These are phyloP conservation scores for Botia almorhae DNA, from an alignment of 2,797 vertebrate genomes.

Conservation along the genomic window DNA sequence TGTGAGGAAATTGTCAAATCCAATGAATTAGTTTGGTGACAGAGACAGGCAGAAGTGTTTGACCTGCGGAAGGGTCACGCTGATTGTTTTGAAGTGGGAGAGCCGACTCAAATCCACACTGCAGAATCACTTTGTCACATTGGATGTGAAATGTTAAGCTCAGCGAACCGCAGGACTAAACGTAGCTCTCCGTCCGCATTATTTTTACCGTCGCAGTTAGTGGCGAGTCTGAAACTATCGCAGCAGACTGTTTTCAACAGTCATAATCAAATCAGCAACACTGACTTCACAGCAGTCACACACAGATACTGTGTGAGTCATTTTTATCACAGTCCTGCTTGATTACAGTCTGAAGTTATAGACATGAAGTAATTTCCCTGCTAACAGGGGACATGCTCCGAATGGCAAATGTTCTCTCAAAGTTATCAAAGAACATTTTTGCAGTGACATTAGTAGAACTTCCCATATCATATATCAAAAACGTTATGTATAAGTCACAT, in stretches of 20 bases:
- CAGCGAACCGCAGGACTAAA: constrained; percentile 67
- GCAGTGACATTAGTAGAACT: no score
- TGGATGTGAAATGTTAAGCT: constrained; percentile 66
- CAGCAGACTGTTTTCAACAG: constrained; percentile 22
- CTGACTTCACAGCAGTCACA: constrained; percentile 31
- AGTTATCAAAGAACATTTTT: no score
- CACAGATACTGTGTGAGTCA: neutral
- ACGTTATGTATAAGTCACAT: no score
- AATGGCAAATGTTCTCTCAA: no score
- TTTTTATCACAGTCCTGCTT: neutral
- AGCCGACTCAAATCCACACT: constrained; percentile 71
- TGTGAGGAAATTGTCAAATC: constrained; percentile 41
- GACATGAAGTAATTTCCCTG: neutral
- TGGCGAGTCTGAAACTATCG: constrained; percentile 28
- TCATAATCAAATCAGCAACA: constrained; percentile 25
- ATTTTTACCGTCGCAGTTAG: constrained; percentile 7
- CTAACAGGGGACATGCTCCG: no score
- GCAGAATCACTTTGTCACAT: constrained; percentile 71
- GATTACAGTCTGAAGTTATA: neutral
- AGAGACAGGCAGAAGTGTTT: constrained; percentile 72
- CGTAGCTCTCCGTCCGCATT: constrained; percentile 51
- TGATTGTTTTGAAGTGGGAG: constrained; percentile 75
- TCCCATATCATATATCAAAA: no score
- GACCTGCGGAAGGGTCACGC: constrained; percentile 65
- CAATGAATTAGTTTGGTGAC: constrained; percentile 43